Base-by-base conservation (phyloP, 2,888 invertebrate genomes). In the Diaphora mendica region DNA sequence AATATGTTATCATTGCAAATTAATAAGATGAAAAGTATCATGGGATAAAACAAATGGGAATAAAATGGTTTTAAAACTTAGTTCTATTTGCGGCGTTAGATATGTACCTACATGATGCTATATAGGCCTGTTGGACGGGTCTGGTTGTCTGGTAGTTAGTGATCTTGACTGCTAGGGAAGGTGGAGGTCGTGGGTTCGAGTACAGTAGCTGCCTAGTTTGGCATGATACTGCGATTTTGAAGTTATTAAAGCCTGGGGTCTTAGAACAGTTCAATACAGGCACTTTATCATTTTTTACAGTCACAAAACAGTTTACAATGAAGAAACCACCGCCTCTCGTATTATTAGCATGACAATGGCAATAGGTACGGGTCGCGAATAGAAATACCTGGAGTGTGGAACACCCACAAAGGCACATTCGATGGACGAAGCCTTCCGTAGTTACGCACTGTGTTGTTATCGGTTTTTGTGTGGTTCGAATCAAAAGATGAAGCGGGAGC, bases 361-460 rank as follows among this genome's bases (percentile, higher is more conserved):
- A 30, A 66, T 59, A 59, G 42, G 71, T 67, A 74, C 70, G 70
- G 23, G 66, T 26, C 62, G 71, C 76, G 80, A 83, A 85, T 86
- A 86, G 87, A 87, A 86, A 87, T 86, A 85, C 82, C 72, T 67
- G 59, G 15, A 48, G 68, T 42, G 74, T 72, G 80, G 89, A 89
- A 92, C 91, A 89, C 91, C 92, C 91, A 92, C 94, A 92, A 91
- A 88, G 91, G 89, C 83, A 82, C 91, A 90, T 91, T 91, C 83
- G 84, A 82, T 82, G 84, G 80, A 72, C 75, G 73, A 79, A 76
- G 89, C 93, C 94, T 93, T 92, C 94, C 92, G 92, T 86, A 90
- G 92, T 94, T 94, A 94, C 94, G 93, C 94, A 89, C 80, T 84
- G 88, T 89, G 90, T 90, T 89, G 90, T 88, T 89, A 87, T 87